phyloP scores from a whole-genome alignment of 1,140 invertebrate genomes.

The Penaeus indicus region DNA sequence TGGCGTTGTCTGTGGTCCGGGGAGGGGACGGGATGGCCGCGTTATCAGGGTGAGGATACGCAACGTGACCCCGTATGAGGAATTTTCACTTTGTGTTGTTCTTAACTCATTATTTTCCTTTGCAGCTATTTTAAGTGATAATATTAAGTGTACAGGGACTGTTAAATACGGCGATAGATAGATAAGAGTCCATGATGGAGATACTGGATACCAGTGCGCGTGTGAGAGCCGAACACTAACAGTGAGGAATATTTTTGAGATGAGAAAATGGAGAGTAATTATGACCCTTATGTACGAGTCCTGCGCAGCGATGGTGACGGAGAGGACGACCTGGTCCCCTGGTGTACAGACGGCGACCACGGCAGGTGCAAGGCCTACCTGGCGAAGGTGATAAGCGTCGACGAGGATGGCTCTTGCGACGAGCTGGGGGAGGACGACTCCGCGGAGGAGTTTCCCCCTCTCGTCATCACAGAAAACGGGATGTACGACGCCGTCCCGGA shows the following conservation, averaged over 20 bases:
- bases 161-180: too few species aligned
- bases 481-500: background rate
- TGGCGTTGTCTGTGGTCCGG: too few species aligned
- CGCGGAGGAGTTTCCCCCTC: constrained; percentile 24
- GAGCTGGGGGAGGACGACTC: constrained; percentile 15
- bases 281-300: constrained; percentile 34
- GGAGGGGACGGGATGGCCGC: too few species aligned
- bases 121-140: too few species aligned
- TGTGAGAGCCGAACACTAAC: background rate
- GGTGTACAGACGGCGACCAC: constrained; percentile 50
- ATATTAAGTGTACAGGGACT: too few species aligned
- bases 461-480: constrained; percentile 50
- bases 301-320: constrained; percentile 14
- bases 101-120: too few species aligned
- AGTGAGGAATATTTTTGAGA: background rate
- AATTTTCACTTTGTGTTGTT: too few species aligned
- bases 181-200: too few species aligned
- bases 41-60: too few species aligned
- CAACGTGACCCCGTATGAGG: too few species aligned
- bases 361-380: constrained; percentile 54
- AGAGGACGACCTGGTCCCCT: constrained; percentile 44
- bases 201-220: background rate
- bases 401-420: constrained; percentile 29
- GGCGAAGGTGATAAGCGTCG: constrained; percentile 47
- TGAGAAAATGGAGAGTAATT: constrained; percentile 52